A percentile compares a stretch with the other conserved stretches of the same genome.
Conservation (phyloP, 2,113 vertebrate species). For the Python bivittatus region DNA sequence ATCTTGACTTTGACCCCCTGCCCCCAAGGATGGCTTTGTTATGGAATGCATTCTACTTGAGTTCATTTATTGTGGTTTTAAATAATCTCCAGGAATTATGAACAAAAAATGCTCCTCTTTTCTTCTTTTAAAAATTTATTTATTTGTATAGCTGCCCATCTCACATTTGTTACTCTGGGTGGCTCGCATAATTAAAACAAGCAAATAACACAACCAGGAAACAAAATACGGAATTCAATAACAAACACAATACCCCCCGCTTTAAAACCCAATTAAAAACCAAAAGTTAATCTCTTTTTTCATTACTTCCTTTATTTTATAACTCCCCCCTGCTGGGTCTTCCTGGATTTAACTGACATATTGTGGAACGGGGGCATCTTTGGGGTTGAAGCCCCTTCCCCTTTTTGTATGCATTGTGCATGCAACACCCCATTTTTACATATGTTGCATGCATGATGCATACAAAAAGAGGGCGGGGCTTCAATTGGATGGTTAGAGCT, state of each 20-base stretch:
- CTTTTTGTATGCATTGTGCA: too few relatives aligned
- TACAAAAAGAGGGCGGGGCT: too few relatives aligned
- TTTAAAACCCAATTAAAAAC: neutral
- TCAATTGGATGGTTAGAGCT: too few relatives aligned
- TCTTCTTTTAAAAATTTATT: neutral
- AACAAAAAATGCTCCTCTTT: neutral
- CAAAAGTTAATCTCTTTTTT: neutral
- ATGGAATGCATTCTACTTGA: too few relatives aligned
- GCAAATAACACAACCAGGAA: neutral
- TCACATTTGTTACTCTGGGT: neutral
- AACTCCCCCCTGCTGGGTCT: neutral
- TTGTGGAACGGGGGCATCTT: too few relatives aligned
- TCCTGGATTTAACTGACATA: too few relatives aligned
- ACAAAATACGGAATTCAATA: neutral
- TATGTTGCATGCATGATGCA: neutral
- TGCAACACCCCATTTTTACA: neutral
- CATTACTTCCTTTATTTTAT: neutral
- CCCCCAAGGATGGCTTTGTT: too few relatives aligned
- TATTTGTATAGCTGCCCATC: neutral
- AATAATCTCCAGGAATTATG: neutral
- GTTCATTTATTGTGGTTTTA: neutral
- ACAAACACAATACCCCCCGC: neutral
- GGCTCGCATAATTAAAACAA: neutral
- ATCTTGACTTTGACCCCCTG: too few relatives aligned
- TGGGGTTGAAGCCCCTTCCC: too few relatives aligned